These are phyloP conservation scores for Campoletis sonorensis DNA, from an alignment of 1,140 invertebrate genomes.

Conservation along the genomic window DNA sequence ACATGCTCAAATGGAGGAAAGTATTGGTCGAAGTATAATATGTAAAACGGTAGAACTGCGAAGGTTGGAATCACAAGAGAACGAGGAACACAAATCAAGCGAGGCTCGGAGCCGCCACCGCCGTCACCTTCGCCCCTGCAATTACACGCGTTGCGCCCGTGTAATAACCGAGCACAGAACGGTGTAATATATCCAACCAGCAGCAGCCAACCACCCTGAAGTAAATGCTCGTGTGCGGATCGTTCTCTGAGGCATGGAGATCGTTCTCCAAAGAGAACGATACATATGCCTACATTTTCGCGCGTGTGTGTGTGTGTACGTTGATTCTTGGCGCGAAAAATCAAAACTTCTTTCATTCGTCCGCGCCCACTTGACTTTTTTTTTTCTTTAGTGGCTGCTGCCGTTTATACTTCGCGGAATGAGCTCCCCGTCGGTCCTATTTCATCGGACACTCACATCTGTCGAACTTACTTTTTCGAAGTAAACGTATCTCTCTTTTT, in stretches of 20 bases:
- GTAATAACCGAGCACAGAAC: constrained; percentile 48
- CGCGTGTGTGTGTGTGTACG: not conserved
- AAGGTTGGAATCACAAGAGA: not conserved
- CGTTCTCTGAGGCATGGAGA: not conserved
- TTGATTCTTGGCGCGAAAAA: not conserved
- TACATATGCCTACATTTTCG: not conserved
- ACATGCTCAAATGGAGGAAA: not conserved
- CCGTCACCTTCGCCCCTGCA: constrained; percentile 43
- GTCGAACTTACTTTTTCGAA: constrained; percentile 9
- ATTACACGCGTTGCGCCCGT: constrained; percentile 40
- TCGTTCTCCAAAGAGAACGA: not conserved
- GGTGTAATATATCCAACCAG: constrained; percentile 49
- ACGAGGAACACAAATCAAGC: constrained; percentile 45
- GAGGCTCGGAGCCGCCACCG: constrained; percentile 5
- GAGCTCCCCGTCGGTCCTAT: constrained; percentile 52
- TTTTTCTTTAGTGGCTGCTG: constrained; percentile 1
- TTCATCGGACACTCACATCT: constrained; percentile 54
- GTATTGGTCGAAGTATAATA: not conserved
- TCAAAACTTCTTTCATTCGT: constrained; percentile 1
- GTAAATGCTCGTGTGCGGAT: constrained; percentile 26
- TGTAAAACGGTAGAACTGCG: not conserved
- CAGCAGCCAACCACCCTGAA: constrained; percentile 44
- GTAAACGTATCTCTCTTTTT: constrained; percentile 13
- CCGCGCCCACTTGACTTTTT: not conserved
- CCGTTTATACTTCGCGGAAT: constrained; percentile 18